phyloP scores from a whole-genome alignment of 2,888 invertebrate genomes.

The Leptura quadrifasciata region DNA sequence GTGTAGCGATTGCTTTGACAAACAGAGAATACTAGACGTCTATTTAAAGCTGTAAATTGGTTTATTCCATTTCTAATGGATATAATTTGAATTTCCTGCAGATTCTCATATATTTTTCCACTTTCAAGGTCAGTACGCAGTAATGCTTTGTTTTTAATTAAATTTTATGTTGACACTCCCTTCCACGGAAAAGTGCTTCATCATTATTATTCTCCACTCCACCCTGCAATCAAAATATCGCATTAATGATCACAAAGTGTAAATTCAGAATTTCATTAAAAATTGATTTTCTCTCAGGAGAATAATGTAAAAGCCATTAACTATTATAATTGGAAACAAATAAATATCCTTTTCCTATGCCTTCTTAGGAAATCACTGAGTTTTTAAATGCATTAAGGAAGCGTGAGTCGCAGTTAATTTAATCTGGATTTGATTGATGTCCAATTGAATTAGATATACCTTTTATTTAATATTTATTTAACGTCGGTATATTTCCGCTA shows the following conservation, averaged over 20 bases:
- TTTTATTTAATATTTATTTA: no score
- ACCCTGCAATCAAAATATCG: slow-evolving; percentile 28
- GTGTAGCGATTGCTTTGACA: not conserved
- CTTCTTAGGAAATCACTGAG: slow-evolving; percentile 23
- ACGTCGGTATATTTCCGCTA: no score
- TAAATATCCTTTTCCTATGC: slow-evolving; percentile 22
- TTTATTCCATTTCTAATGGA: not conserved
- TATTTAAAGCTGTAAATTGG: not conserved
- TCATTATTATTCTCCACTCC: slow-evolving; percentile 11
- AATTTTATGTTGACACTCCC: slow-evolving; percentile 6
- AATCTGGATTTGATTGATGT: slow-evolving; percentile 8
- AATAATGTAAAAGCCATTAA: slow-evolving; percentile 28
- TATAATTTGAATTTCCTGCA: not conserved
- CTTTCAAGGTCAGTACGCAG: not conserved
- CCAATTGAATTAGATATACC: not conserved
- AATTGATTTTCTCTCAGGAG: slow-evolving; percentile 23
- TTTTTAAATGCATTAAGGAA: slow-evolving; percentile 21
- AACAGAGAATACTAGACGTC: not conserved
- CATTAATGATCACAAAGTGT: slow-evolving; percentile 33
- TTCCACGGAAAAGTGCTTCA: not conserved
- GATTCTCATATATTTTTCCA: not conserved
- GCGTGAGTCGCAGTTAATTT: not conserved
- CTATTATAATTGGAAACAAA: slow-evolving; percentile 27
- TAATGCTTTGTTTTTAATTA: not conserved
- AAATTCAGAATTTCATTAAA: slow-evolving; percentile 31